Base-by-base conservation (phyloP, 1,140 invertebrate species). In the Odontomachus brunneus region DNA sequence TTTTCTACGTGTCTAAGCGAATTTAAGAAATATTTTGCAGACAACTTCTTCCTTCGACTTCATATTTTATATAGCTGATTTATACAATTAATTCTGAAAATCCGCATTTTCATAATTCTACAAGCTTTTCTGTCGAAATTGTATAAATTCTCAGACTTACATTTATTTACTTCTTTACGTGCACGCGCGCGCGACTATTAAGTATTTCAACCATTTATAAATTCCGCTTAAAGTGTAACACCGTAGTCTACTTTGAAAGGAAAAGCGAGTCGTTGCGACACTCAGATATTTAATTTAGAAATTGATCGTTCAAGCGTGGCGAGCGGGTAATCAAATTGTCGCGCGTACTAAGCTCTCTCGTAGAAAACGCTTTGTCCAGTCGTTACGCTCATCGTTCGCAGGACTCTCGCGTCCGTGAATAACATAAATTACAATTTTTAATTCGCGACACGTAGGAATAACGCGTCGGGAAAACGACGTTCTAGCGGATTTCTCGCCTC, bases 391-490 rank as follows among this genome's bases (percentile, higher is more conserved):
- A n/a, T 11, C 59, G 44, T n/a, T 17, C n/a, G 14, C 29, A 49
- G n/a, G 17, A 11, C 5, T n/a, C n/a, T 14, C 22, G 29, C 14
- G 26, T 5, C 19, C 7, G 24, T 63, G 51, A 71, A 55, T 33
- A 53, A 55, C 49, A 24, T 26, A 55, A 80, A 71, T 80, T 69
- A 38, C 55, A 80, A 80, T 80, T 80, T 80, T 80, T 80, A 80
- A 80, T 80, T 80, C 19, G 51, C 75, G 17, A 22, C 24, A 69
- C 65, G 65, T 71, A 51, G 26, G 44, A 60, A 51, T 29, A 76
- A 65, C 59, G 44, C 44, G 44, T 51, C 26, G 22, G 65, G 59
- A 51, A 44, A 63, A 51, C 44, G 14, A 14, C 59, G 59, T 75
- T n/a, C 75, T 80, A 71, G 65, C 38, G 65, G 53, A 71, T 57